Conservation (phyloP, 2,113 vertebrate genomes). For the Python bivittatus region DNA sequence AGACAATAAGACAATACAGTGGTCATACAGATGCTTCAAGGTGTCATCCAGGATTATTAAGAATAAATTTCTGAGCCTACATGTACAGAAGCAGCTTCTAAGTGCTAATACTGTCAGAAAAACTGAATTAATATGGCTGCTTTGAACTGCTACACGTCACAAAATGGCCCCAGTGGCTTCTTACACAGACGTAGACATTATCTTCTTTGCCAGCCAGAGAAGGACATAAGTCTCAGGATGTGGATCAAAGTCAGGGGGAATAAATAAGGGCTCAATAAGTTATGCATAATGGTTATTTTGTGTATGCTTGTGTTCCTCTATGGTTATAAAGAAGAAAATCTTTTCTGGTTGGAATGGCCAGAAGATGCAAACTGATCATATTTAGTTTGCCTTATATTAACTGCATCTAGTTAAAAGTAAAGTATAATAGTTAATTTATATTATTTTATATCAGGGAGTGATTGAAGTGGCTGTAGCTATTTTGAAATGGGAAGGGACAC, state of each 20-base stretch:
- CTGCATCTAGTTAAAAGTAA: not conserved
- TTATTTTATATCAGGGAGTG: slow-evolving; percentile 36
- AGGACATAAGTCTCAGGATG: not conserved
- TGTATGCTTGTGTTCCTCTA: not conserved
- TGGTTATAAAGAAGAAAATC: not conserved
- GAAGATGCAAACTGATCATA: not conserved
- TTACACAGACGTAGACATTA: too few species aligned
- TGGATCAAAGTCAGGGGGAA: not conserved
- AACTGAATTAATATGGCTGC: too few species aligned
- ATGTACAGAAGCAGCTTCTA: too few species aligned
- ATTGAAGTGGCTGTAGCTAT: slow-evolving; percentile 19
- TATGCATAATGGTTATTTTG: not conserved
- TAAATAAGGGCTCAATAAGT: not conserved
- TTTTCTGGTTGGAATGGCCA: not conserved
- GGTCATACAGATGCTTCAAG: too few species aligned
- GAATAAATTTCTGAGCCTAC: too few species aligned
- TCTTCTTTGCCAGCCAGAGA: not conserved
- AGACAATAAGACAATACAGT: too few species aligned
- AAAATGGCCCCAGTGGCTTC: too few species aligned
- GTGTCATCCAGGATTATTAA: too few species aligned
- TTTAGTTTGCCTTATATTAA: not conserved
- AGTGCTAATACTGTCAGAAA: too few species aligned
- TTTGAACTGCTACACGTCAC: too few species aligned
- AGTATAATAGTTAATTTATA: not conserved
- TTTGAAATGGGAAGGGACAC: not conserved